A percentile compares a stretch with the other conserved stretches of the same genome.
Evolutionary conservation across 2,888 invertebrate species (phyloP).

Genomic region (Malthinus flaveolus): DNA sequence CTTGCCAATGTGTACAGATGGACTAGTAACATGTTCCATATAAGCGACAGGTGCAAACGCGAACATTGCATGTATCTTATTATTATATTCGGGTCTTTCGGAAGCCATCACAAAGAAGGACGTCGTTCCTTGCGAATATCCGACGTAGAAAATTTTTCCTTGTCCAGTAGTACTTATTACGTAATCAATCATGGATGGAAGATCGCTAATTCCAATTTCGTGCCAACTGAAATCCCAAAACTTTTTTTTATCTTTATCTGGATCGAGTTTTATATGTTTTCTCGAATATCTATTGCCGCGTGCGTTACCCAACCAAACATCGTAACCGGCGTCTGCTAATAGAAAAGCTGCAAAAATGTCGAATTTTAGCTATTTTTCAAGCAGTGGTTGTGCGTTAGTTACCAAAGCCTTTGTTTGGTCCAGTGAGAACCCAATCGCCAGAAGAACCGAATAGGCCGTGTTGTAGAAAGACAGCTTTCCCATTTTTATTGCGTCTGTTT

Average conservation of each 20-base stretch:
- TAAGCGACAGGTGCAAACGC: slow-evolving; percentile 72
- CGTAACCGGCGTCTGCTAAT: slow-evolving; percentile 48
- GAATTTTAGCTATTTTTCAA: no score
- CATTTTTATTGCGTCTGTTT: slow-evolving; percentile 52
- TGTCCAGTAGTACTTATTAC: slow-evolving; percentile 48
- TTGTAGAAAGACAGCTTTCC: slow-evolving; percentile 51
- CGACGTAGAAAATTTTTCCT: slow-evolving; percentile 23
- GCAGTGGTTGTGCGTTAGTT: no score
- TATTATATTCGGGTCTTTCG: slow-evolving; percentile 18
- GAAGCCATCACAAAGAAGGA: slow-evolving; percentile 15
- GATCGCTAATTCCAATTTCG: slow-evolving; percentile 73
- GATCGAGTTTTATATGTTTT: slow-evolving; percentile 51
- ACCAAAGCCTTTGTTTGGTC: slow-evolving; percentile 54
- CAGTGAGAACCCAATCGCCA: slow-evolving; percentile 57
- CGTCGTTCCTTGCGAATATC: slow-evolving; percentile 26
- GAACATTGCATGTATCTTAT: slow-evolving; percentile 58
- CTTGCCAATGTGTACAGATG: no score
- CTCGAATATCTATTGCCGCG: slow-evolving; percentile 63
- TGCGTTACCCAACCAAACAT: slow-evolving; percentile 63
- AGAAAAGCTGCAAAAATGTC: no score
- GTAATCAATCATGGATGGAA: slow-evolving; percentile 78
- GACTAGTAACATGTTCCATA: slow-evolving; percentile 42
- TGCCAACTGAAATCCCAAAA: slow-evolving; percentile 66
- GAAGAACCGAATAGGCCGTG: slow-evolving; percentile 58
- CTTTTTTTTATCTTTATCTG: slow-evolving; percentile 13